phyloP scores from a whole-genome alignment of 2,888 invertebrate genomes.

The Branchipolynoe longqiensis region DNA sequence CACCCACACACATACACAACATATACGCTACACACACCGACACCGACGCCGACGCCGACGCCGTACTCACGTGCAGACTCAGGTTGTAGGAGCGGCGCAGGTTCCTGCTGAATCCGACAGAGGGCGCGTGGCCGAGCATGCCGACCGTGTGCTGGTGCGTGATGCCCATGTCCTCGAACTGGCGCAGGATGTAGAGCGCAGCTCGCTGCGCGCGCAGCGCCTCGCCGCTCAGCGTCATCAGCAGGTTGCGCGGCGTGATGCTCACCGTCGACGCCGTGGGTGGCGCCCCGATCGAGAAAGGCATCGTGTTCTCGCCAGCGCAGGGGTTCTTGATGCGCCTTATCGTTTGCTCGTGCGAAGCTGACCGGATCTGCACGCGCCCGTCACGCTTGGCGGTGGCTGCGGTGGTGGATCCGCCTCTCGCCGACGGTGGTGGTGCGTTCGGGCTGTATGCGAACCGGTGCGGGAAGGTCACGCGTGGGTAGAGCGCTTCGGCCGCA shows the following conservation, averaged over 20 bases:
- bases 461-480: not conserved
- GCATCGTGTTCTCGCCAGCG: slow-evolving; percentile 3
- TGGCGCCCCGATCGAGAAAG: not conserved
- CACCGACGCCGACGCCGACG: too few relatives aligned
- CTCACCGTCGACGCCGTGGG: slow-evolving; percentile 8
- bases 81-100: too few relatives aligned
- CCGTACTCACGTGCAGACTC: too few relatives aligned
- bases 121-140: not conserved
- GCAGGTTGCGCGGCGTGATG: slow-evolving; percentile 11
- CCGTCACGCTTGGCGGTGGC: not conserved
- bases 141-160: not conserved
- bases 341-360: not conserved
- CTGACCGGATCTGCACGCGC: not conserved
- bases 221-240: slow-evolving; percentile 6
- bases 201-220: slow-evolving; percentile 1
- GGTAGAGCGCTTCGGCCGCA: not conserved
- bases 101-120: too few relatives aligned
- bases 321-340: slow-evolving; percentile 22
- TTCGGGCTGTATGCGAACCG: not conserved
- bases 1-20: too few relatives aligned
- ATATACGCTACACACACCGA: too few relatives aligned
- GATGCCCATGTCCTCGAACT: not conserved
- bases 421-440: not conserved
- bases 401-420: not conserved
- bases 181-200: slow-evolving; percentile 17